Conservation (phyloP, 2,797 vertebrate species). For the Cyprinella venusta region DNA sequence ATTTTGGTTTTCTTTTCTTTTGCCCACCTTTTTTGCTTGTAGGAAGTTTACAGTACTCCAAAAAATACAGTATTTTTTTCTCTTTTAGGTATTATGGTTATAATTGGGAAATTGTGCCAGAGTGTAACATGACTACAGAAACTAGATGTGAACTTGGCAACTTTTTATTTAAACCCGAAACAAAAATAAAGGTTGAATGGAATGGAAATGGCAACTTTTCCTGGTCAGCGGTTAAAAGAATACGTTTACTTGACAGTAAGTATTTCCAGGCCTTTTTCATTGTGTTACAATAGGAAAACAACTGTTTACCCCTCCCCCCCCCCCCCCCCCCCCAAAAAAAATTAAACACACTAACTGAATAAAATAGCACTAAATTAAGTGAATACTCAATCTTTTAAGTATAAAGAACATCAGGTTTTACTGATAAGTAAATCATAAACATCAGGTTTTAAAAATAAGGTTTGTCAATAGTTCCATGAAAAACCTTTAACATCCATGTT, state of each 20-base stretch:
- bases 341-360: not conserved
- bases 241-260: constrained; percentile 68
- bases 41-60: not conserved
- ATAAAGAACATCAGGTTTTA: not conserved
- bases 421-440: no score
- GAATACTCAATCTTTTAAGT: not conserved
- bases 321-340: no score
- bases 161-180: rapidly evolving
- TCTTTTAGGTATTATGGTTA: not conserved
- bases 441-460: not conserved
- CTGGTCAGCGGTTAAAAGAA: constrained; percentile 3
- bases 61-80: not conserved
- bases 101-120: constrained; percentile 51
- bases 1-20: not conserved
- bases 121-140: constrained; percentile 57
- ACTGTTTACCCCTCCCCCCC: not conserved
- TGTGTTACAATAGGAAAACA: not conserved
- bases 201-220: not conserved
- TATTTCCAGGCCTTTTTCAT: not conserved
- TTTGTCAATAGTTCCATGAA: not conserved
- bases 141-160: constrained; percentile 49
- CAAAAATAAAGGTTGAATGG: constrained; percentile 64
- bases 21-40: not conserved
- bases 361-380: not conserved
- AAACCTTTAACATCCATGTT: not conserved